Conservation (phyloP, 2,888 invertebrate species). For the Diachrysia chrysitis region DNA sequence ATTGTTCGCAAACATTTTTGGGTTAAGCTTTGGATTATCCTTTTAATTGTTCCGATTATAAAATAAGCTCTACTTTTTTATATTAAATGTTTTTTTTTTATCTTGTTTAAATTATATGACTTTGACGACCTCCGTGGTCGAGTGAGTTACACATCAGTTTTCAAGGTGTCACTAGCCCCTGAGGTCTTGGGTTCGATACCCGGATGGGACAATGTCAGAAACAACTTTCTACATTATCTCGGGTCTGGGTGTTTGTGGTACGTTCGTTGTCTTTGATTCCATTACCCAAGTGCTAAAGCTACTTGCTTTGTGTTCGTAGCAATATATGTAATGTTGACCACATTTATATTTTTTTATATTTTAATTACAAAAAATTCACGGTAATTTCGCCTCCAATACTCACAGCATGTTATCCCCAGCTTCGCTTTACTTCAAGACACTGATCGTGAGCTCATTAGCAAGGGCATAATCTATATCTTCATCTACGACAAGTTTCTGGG, state of each 20-base stretch:
- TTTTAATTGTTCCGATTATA: background rate
- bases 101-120: background rate
- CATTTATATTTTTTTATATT: no score
- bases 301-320: no score
- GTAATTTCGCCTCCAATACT: background rate
- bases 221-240: no score
- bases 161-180: no score
- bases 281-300: no score
- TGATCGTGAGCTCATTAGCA: constrained; percentile 7
- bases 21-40: background rate
- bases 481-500: constrained; percentile 8
- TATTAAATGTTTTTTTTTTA: background rate
- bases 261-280: no score
- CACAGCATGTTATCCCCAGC: background rate
- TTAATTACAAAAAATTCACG: background rate
- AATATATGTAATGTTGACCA: no score
- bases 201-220: no score
- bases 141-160: no score
- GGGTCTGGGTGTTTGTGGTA: no score
- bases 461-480: constrained; percentile 4
- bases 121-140: no score
- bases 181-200: no score
- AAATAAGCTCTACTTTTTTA: background rate
- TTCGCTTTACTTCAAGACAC: background rate
- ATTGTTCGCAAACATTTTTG: constrained; percentile 21